Evolutionary conservation across 2,888 invertebrate genomes (phyloP).

Genomic region (Drosophila mercatorum): DNA sequence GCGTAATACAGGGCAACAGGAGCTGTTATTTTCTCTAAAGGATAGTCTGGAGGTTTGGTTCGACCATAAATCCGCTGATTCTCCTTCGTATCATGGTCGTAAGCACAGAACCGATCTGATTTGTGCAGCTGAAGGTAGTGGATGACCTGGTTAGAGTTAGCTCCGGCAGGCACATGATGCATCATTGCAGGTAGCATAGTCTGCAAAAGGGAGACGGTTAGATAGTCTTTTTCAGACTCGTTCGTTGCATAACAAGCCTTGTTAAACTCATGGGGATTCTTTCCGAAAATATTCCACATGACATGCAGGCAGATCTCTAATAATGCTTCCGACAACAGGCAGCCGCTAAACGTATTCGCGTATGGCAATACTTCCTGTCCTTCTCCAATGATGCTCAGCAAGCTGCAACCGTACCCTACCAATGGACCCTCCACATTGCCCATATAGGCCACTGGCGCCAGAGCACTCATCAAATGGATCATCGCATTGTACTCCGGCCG

Average conservation of each 20-base stretch:
- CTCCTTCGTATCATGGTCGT: conserved; percentile 85
- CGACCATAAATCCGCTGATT: conserved; percentile 85
- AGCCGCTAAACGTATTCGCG: conserved; percentile 26
- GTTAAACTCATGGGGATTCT: conserved; percentile 83
- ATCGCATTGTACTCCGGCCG: conserved; percentile 86
- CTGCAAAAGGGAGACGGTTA: conserved; percentile 68
- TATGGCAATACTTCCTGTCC: conserved; percentile 56
- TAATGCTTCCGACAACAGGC: conserved; percentile 42
- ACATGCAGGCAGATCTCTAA: conserved; percentile 74
- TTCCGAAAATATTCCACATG: conserved; percentile 85
- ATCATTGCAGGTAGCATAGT: conserved; percentile 87
- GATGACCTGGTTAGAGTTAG: conserved; percentile 85
- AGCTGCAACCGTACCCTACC: conserved; percentile 57
- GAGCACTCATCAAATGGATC: conserved; percentile 85
- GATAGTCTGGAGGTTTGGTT: conserved; percentile 85
- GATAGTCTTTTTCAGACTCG: too few species aligned
- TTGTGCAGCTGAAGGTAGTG: conserved; percentile 86
- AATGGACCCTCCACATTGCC: conserved; percentile 80
- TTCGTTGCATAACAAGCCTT: conserved; percentile 55
- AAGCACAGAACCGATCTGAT: conserved; percentile 83
- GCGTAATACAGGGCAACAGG: conserved; percentile 86
- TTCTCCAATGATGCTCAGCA: conserved; percentile 48
- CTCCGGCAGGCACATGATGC: conserved; percentile 87
- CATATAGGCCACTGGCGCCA: conserved; percentile 86
- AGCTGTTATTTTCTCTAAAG: conserved; percentile 84